Percentiles rank a stretch among this genome's conserved stretches.
Conservation (phyloP, 2,888 invertebrate species). For the Tinea pellionella region DNA sequence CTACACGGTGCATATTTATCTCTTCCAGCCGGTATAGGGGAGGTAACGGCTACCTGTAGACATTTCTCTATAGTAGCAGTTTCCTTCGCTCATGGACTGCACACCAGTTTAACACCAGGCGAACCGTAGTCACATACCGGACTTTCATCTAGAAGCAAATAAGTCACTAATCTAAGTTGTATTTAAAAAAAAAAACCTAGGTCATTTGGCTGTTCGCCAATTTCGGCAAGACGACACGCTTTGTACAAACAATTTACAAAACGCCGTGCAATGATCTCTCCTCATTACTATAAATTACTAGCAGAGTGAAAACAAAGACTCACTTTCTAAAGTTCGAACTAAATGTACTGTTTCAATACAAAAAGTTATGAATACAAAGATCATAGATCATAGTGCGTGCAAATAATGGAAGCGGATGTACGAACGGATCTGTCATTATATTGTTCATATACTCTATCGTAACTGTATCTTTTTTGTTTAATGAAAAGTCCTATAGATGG, state of each 20-base stretch:
- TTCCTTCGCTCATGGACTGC: too few species aligned
- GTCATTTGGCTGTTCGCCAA: slow-evolving; percentile 12
- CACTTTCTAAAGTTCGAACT: slow-evolving; percentile 57
- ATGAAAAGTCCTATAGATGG: background rate
- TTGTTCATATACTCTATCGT: background rate
- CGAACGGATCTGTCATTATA: slow-evolving; percentile 23
- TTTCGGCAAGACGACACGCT: slow-evolving; percentile 27
- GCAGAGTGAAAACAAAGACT: slow-evolving; percentile 60
- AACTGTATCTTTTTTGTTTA: background rate
- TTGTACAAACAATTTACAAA: slow-evolving; percentile 45
- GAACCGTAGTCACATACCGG: too few species aligned
- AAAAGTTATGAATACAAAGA: slow-evolving; percentile 21
- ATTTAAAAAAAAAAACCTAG: slow-evolving; percentile 10
- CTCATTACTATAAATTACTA: slow-evolving; percentile 54
- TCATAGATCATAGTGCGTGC: slow-evolving; percentile 34
- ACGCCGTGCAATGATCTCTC: slow-evolving; percentile 52
- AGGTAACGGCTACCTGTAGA: too few species aligned
- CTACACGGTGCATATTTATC: too few species aligned
- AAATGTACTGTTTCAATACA: slow-evolving; percentile 34
- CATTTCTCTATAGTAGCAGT: too few species aligned
- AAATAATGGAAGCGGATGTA: slow-evolving; percentile 42
- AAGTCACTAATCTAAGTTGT: background rate
- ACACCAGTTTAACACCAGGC: too few species aligned
- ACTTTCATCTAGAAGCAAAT: too few species aligned
- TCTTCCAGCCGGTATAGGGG: too few species aligned